A percentile compares a stretch with the other conserved stretches of the same genome.
Conservation (phyloP, 2,113 vertebrate genomes). For the Capreolus pygargus region DNA sequence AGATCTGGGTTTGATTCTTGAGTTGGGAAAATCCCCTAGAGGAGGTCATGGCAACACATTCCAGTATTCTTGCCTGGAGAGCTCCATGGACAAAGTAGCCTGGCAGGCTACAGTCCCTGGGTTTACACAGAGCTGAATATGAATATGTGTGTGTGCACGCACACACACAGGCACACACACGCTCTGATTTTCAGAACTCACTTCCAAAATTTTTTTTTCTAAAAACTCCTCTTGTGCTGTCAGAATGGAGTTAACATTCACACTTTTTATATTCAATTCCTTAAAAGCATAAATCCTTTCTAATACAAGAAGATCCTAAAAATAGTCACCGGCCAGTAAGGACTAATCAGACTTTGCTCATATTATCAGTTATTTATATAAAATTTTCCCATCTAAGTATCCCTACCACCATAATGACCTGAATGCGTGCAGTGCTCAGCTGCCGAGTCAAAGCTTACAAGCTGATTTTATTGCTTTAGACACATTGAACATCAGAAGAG, state of each 20-base stretch:
- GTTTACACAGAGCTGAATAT: not conserved
- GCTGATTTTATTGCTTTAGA: slow-evolving; percentile 63
- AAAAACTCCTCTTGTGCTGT: not conserved
- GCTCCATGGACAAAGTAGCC: not conserved
- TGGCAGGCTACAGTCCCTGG: not conserved
- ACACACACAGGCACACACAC: not conserved
- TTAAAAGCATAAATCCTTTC: slow-evolving; percentile 44
- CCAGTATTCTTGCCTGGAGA: not conserved
- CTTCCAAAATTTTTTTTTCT: slow-evolving; percentile 30
- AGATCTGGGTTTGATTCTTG: not conserved
- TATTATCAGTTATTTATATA: slow-evolving; percentile 68
- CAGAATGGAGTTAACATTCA: not conserved
- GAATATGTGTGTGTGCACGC: not conserved
- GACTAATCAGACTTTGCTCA: slow-evolving; percentile 51
- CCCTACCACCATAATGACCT: slow-evolving; percentile 40
- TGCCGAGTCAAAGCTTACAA: slow-evolving; percentile 29
- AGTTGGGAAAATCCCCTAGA: not conserved
- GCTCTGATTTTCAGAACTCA: not conserved
- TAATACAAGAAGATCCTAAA: slow-evolving; percentile 44
- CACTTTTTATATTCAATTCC: not conserved
- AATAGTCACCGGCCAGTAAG: slow-evolving; percentile 35
- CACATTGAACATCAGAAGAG: slow-evolving; percentile 67
- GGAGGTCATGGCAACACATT: not conserved
- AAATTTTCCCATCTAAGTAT: slow-evolving; percentile 33
- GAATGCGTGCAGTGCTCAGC: slow-evolving; percentile 34